A percentile compares a stretch with the other conserved stretches of the same genome.
These are phyloP conservation scores for cat (Felis catus) DNA, from an alignment of 2,113 vertebrate genomes.

Conservation along the genomic window DNA sequence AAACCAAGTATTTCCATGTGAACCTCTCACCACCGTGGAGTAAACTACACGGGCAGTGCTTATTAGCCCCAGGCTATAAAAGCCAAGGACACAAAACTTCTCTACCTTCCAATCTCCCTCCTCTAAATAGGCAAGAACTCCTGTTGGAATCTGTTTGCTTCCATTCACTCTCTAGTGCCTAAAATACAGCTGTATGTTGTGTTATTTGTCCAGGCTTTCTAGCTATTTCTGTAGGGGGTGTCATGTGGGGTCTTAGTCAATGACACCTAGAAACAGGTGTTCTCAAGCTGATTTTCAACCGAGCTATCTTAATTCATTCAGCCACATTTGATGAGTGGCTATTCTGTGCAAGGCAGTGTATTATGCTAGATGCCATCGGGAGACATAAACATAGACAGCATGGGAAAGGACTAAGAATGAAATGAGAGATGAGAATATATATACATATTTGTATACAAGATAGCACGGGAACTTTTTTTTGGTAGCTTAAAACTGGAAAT, in stretches of 20 bases:
- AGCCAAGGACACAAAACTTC: not conserved
- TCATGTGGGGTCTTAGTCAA: not conserved
- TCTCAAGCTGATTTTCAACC: not conserved
- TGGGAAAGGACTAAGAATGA: not conserved
- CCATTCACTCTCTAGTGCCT: not conserved
- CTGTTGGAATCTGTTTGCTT: not conserved
- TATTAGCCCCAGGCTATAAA: not conserved
- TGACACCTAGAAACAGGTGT: not conserved
- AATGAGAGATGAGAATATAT: not conserved
- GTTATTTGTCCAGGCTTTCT: not conserved
- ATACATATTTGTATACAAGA: not conserved
- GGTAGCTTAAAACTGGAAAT: not conserved
- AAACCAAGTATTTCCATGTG: not conserved
- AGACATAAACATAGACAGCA: conserved; percentile 1
- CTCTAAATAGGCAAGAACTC: not conserved
- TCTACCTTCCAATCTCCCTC: not conserved
- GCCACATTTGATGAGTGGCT: not conserved
- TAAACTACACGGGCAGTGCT: not conserved
- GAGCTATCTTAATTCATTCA: not conserved
- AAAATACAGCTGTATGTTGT: not conserved
- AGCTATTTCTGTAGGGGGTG: not conserved
- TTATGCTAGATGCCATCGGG: not conserved
- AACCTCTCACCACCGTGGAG: not conserved
- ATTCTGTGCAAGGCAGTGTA: not conserved
- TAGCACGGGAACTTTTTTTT: not conserved